These are phyloP conservation scores for Formicarius rufipectus DNA, from an alignment of 2,113 vertebrate species.

Conservation along the genomic window DNA sequence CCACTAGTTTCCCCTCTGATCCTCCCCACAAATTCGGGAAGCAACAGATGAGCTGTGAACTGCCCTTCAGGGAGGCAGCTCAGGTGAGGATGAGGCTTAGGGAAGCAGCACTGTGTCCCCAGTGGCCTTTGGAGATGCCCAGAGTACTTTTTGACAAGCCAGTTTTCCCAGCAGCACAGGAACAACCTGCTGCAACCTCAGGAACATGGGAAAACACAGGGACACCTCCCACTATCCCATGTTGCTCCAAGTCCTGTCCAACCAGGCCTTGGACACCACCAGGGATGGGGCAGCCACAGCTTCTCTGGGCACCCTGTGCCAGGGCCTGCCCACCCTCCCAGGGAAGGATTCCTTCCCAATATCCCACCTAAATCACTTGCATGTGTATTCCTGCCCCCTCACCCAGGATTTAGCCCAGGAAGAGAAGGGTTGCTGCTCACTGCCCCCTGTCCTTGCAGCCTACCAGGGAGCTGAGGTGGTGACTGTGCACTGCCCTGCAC, in stretches of 20 bases:
- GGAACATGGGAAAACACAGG: neutral
- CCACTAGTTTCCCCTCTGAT: neutral
- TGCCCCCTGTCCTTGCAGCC: neutral
- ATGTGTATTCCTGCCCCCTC: neutral
- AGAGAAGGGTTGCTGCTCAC: neutral
- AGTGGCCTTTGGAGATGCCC: neutral
- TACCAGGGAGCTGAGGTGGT: neutral
- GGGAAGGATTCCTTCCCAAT: neutral
- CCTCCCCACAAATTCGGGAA: neutral
- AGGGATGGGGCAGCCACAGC: neutral
- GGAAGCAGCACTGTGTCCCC: neutral
- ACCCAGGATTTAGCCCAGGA: neutral
- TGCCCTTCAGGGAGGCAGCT: neutral
- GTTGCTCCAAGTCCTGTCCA: neutral
- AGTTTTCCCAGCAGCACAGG: neutral
- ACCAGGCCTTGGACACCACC: neutral
- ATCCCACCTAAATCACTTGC: neutral
- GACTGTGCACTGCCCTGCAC: neutral
- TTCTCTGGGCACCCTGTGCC: neutral
- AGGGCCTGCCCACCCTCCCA: neutral
- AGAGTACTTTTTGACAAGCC: neutral
- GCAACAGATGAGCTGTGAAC: neutral
- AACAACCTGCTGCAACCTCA: neutral
- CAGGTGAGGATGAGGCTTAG: neutral
- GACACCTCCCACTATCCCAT: neutral